Evolutionary conservation across 2,888 invertebrate species (phyloP), one percentile per base, ranked within the genome.

Genomic region (Leptinotarsa haldemani): DNA sequence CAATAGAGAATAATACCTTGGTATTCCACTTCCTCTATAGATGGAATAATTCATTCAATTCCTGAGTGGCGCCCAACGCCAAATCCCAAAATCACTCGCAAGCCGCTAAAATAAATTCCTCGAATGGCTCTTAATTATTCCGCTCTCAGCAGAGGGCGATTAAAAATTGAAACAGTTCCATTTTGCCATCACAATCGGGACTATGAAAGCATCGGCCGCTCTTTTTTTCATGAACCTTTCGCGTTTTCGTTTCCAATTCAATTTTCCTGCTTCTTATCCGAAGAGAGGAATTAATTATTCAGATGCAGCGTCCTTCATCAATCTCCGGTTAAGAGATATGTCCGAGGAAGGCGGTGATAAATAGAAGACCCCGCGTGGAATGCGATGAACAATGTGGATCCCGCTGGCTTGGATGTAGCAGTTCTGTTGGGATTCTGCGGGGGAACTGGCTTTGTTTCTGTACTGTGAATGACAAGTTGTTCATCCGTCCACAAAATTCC

Each of bases 261-360:
- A 74, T 74, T 69, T 74, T 74, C 47, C 58, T 66, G 53, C 74
- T 70, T 67, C 67, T 65, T 64, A 67, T 71, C 67, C 71, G 52
- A 71, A 16, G 58, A 69, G 74, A 50, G 61, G 56, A 69, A 74
- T 74, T 74, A 71, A 71, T 74, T 74, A 74, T 74, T 74, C 74
- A 69, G 65, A 71, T 69, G 61, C 71, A 71, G 50, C 71, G 65
- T 71, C 74, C 71, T 50, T 65, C 71, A 74, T 74, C 74, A 69
- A 74, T 74, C 74, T 71, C 69, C 64, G 71, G 71, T 71, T 71
- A 69, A 64, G 65, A 71, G 69, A 65, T 71, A 71, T 70, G 74
- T 74, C 71, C 71, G 69, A 74, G 52, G 30, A 68, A 69, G 58
- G 22, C 69, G 65, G 74, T 74, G 74, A 74, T 74, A 69, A 71